Evolutionary conservation across 1,140 invertebrate species (phyloP), one percentile per base, ranked within the genome.

Genomic region (Pygmarrhopalites habei): DNA sequence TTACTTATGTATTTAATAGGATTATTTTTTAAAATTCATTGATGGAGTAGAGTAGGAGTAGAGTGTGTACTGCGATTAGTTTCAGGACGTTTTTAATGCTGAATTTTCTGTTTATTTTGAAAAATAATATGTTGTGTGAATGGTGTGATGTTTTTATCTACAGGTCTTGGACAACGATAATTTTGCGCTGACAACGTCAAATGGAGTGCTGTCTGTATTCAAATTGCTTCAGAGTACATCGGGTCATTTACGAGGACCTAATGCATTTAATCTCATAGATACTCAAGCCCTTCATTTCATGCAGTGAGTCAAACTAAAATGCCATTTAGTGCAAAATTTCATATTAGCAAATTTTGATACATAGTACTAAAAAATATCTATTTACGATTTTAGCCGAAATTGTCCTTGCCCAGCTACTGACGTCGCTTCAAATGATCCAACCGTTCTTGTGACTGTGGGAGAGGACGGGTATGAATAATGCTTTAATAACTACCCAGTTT

Each of bases 361-460:
- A n/a, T n/a, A n/a, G n/a, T n/a, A n/a, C n/a, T n/a, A n/a, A n/a
- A n/a, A n/a, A n/a, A n/a, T n/a, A n/a, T n/a, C n/a, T n/a, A n/a
- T n/a, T n/a, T n/a, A n/a, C n/a, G n/a, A n/a, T n/a, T 58, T 39
- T 58, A 58, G 39, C 7, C 7, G 14, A 10, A 10, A 28, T 10
- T 10, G 5, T 5, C 30, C 28, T 10, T 55, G 60, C 43, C 60
- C 64, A 32, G 67, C 67, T 10, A 66, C 64, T 28, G 57, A 25
- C 26, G 10, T 69, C 2, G 59, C 46, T 19, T n/a, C 57, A 3
- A 61, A 44, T 15, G 61, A 55, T 12, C 28, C 30, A 26, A 41
- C 55, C 1, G 28, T 62, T 10, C 57, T 69, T 1, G 64, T 69
- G 0, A 61, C 51, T 23, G 67, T 63, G 2, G 67, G 67, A 21